These are phyloP conservation scores for Catocala sponsa DNA, from an alignment of 2,888 invertebrate species.

Conservation along the genomic window DNA sequence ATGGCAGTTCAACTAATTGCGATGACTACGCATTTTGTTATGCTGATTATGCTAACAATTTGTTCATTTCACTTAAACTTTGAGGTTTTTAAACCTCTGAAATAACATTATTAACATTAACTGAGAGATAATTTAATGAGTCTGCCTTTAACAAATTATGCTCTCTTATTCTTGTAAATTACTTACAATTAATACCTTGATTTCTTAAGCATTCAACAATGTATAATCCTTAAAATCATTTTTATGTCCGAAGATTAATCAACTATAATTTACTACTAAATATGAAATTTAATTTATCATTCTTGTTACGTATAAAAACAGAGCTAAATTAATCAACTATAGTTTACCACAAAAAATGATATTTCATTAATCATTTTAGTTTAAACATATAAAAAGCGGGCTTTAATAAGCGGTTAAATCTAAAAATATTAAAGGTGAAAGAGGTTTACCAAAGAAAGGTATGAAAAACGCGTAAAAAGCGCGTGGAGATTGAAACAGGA, in stretches of 20 bases:
- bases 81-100: slow-evolving; percentile 17
- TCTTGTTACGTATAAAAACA: no score
- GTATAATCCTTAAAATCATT: no score
- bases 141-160: slow-evolving; percentile 9
- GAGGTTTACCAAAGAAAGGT: slow-evolving; percentile 37
- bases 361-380: background rate
- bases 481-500: slow-evolving; percentile 38
- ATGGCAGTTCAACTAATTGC: slow-evolving; percentile 13
- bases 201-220: no score
- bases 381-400: background rate
- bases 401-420: slow-evolving; percentile 7
- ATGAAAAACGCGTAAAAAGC: slow-evolving; percentile 51
- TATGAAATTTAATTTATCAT: no score
- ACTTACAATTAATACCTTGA: no score
- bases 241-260: no score
- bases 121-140: slow-evolving; percentile 25
- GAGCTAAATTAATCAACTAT: no score
- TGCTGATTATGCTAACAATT: slow-evolving; percentile 19
- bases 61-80: slow-evolving; percentile 21
- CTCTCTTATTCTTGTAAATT: background rate
- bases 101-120: slow-evolving; percentile 22
- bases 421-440: slow-evolving; percentile 37
- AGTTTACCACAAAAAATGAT: background rate
- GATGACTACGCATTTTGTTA: slow-evolving; percentile 15
- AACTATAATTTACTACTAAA: no score